Percentiles rank a stretch among this genome's conserved stretches.
Conservation (phyloP, 2,888 invertebrate species). For the Oxyteleia sp. region DNA sequence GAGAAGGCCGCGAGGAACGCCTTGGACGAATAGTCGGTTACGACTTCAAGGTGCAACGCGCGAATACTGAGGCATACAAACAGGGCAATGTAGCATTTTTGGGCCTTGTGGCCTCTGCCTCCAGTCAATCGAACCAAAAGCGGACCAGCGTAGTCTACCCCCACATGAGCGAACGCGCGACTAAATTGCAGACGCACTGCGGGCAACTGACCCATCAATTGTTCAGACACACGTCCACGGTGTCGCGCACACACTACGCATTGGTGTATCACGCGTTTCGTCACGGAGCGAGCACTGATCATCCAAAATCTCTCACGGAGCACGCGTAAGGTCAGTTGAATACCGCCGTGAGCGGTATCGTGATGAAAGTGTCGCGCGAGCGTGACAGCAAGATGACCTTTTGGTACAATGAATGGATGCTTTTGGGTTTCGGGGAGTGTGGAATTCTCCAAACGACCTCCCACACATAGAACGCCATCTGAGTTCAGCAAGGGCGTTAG, state of each 20-base stretch:
- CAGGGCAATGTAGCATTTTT: constrained; percentile 37
- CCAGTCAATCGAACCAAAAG: constrained; percentile 9
- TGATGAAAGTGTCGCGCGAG: constrained; percentile 27
- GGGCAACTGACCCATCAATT: constrained; percentile 47
- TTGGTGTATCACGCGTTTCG: constrained; percentile 1
- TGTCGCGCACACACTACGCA: constrained; percentile 14
- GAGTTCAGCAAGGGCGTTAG: constrained; percentile 29
- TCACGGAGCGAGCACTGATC: constrained; percentile 17
- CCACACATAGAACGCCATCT: constrained; percentile 20
- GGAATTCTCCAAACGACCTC: constrained; percentile 30
- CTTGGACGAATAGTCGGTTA: constrained; percentile 25
- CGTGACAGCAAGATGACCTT: constrained; percentile 1
- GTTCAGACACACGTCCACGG: background rate
- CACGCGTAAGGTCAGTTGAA: constrained; percentile 31
- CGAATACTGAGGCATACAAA: constrained; percentile 31
- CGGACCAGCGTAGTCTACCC: constrained; percentile 50
- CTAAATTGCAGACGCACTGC: constrained; percentile 73
- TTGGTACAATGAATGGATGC: constrained; percentile 34
- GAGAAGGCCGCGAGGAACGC: constrained; percentile 40
- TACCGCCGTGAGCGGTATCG: constrained; percentile 51
- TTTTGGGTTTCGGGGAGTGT: constrained; percentile 8
- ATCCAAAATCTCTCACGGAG: constrained; percentile 55
- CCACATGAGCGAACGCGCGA: constrained; percentile 20
- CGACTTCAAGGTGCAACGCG: constrained; percentile 44
- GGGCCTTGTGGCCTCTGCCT: constrained; percentile 26